Base-by-base conservation (phyloP, 2,113 vertebrate species). In the Hemichromis elongatus region DNA sequence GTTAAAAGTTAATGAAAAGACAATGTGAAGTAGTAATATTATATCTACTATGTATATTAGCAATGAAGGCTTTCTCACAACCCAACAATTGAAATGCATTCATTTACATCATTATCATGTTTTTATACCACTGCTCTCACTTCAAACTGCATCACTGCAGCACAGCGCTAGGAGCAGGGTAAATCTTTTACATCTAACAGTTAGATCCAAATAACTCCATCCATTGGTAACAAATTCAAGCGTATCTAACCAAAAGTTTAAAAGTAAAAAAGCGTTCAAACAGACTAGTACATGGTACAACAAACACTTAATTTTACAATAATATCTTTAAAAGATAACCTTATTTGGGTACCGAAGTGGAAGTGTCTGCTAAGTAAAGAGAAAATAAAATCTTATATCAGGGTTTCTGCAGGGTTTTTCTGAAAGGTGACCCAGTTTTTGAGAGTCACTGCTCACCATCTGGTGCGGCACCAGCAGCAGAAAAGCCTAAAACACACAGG, bases 401-500 rank as follows among this genome's bases (percentile, higher is more conserved):
- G 55, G 24, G 26, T 12, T 50, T 86, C 57, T 80, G 9, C 42
- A 73, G 78, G 66, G 37, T 86, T 92, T 63, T 79, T 86, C 42
- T 79, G 28, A 53, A 81, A 81, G 87, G 61, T 92, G 86, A 83
- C 83, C 89, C 86, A 89, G 56, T 89, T 93, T 89, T 68, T 85
- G 12, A 55, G 80, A 68, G 47, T 54, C 19, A 78, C 30, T 26
- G 12, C 52, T 88, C 82, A 66, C 77, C 80, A 85, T 84, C 70
- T 88, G 87, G 77, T 78, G 78, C 81, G 35, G 30, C 59, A 68
- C 50, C 85, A 83, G 30, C 68, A 77, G 59, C 83, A 83, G n/a
- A 70, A 81, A 37, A 68, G 30, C 24, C 68, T 83, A 78, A 61
- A 63, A 81, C 80, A 57, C 82, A 57, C 21, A 75, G 66, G 75